Percentiles rank a stretch among this genome's conserved stretches.
Conservation (phyloP, 2,888 invertebrate genomes). For the Yponomeuta malinellus region DNA sequence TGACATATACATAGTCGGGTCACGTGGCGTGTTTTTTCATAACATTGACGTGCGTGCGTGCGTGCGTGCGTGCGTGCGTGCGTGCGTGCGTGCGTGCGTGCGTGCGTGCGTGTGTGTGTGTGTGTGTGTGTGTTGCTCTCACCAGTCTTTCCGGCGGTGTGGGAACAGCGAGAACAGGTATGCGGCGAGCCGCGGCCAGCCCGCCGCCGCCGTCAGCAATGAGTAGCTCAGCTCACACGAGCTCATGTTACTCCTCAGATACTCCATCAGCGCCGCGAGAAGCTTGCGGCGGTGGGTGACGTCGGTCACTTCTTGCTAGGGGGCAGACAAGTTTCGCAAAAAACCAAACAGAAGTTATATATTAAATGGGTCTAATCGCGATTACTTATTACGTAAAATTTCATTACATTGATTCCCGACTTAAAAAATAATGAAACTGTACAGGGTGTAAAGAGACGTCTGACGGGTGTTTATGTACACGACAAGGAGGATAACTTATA, state of each 20-base stretch:
- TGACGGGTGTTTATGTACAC: no score
- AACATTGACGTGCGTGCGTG: not conserved
- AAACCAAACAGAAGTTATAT: no score
- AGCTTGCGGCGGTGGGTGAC: conserved; percentile 28
- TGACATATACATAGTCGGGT: no score
- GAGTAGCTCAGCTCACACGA: conserved; percentile 47
- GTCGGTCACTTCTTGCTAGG: conserved; percentile 39
- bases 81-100: not conserved
- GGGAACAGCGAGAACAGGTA: conserved; percentile 53
- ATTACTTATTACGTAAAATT: no score
- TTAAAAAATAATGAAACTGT: no score
- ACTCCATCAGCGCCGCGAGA: conserved; percentile 27
- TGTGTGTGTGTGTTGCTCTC: not conserved
- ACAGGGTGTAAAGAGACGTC: no score
- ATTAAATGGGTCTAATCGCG: no score
- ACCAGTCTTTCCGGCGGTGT: conserved; percentile 26
- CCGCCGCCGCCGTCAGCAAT: conserved; percentile 31
- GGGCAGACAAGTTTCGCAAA: not conserved
- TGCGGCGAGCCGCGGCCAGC: conserved; percentile 39
- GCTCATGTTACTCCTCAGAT: conserved; percentile 16
- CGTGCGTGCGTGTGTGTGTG: not conserved
- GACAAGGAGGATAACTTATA: no score
- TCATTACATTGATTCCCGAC: no score
- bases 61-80: not conserved
- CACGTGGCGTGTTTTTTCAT: no score